Base-by-base conservation (phyloP, 2,888 invertebrate species). In the Oligia latruncula region DNA sequence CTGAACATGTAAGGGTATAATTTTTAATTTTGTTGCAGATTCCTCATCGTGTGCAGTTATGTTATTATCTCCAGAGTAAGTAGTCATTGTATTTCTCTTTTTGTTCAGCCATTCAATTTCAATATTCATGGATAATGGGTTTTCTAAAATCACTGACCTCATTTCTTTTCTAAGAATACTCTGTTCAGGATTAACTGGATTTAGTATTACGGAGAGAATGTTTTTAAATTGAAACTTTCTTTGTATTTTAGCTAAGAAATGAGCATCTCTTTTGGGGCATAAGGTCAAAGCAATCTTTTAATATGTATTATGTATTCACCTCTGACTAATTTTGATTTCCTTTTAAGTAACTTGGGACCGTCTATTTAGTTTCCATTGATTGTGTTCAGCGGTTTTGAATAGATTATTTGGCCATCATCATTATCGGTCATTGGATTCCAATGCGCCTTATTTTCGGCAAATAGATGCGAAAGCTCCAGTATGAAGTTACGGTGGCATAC, bases 11-110 rank as follows among this genome's bases (percentile, higher is more conserved):
- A 73, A 78, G 78, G 65, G 62, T 79, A 81, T 83, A 77, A 73
- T 81, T 76, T 80, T 79, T 82, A 80, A 76, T 87, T 88, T 94
- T 95, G 92, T 96, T 96, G 82, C 95, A 96, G 96, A 90, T 93
- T 93, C 72, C 86, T 95, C 82, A 83, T 95, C 83, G 83, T 94
- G 81, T 95, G 94, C 93, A 92, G 94, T 92, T 91, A 93, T 75
- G 90, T 95, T 87, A 88, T 94, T 84, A 89, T 93, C 77, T 89
- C 87, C 66, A 91, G 89, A 87, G 95, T 95, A 88, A 93, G 95
- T 93, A 72, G 52, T 70, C 64, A 65, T 74, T 83, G 60, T 66
- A 17, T 71, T 80, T 72, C 58, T 80, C 78, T 71, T 72, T 82
- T 82, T 81, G 66, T 75, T 60, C 52, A 71, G 23, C 62, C 58